Base-by-base conservation (phyloP, 2,888 invertebrate genomes). In the Liopterus haemorrhoidalis region DNA sequence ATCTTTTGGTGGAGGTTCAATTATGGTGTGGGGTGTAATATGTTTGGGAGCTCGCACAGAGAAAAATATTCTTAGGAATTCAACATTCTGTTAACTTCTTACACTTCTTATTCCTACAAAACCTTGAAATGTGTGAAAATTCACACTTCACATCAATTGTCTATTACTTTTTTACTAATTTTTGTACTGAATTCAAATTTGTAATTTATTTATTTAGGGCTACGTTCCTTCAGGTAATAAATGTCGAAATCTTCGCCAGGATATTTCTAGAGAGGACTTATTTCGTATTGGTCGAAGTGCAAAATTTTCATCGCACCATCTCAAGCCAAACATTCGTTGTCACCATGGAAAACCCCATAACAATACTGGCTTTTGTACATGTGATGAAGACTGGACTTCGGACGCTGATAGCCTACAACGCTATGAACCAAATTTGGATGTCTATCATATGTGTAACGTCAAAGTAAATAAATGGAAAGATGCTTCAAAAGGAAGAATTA, bases 401-500 rank as follows among this genome's bases (percentile, higher is more conserved):
- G 54, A 60, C 4, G 57, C 64, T 2, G 50, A 61, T 11, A 60
- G 63, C 35, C 61, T 62, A 41, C 61, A 60, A 14, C 53, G 57
- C 32, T 60, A 64, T 45, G 60, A 65, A 41, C 66, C 68, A 1
- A 60, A 60, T 15, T 54, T 68, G 19, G 60, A 63, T 15, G 55
- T 60, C 2, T 67, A 66, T 36, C 70, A 70, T 52, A 68, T 70
- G 63, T 71, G 71, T 50, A 70, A 70, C 48, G 63, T 70, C 11
- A 61, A 65, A 54, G 50, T 60, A 3, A 59, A 58, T 5, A 59
- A 61, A 18, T 68, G 67, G 67, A 60, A 60, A 31, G 56, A 57
- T 9, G 57, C 60, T 2, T 63, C 64, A 50, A 56, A 57, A 20
- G 54, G 53, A 11, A 60, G 57, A 53, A 55, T 68, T 25, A 58